Conservation (phyloP, 2,113 vertebrate genomes). For the Piprites chloris region DNA sequence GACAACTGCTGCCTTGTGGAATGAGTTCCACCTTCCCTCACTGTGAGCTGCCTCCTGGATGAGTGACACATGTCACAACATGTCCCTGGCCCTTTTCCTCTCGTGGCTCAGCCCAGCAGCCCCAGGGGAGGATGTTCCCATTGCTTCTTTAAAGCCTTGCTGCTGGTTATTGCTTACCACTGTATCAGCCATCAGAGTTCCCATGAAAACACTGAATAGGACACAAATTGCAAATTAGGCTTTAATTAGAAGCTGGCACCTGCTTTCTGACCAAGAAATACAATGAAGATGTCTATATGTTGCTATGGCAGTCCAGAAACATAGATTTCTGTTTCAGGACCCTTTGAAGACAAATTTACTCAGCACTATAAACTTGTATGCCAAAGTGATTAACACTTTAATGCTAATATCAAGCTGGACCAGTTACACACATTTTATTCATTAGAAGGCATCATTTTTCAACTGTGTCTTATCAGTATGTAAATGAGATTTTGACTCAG, state of each 20-base stretch:
- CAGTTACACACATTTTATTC: constrained; percentile 61
- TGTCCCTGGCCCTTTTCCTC: neutral
- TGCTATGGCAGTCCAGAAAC: constrained; percentile 50
- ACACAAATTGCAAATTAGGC: constrained; percentile 64
- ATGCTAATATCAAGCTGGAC: constrained; percentile 63
- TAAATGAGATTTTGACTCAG: constrained; percentile 61
- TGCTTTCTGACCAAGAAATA: constrained; percentile 48
- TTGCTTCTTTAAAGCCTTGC: neutral
- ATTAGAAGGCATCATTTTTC: constrained; percentile 61
- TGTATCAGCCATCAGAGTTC: constrained; percentile 38
- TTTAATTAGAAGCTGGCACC: constrained; percentile 66
- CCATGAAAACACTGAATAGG: constrained; percentile 36
- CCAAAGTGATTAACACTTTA: constrained; percentile 60
- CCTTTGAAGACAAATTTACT: constrained; percentile 57
- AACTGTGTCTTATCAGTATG: constrained; percentile 54
- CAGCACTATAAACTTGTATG: constrained; percentile 43
- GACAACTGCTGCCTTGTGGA: neutral
- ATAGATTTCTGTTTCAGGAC: constrained; percentile 31
- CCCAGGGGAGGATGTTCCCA: constrained; percentile 38
- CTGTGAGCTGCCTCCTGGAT: neutral
- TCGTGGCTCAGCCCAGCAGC: neutral
- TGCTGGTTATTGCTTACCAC: neutral
- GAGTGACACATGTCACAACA: neutral
- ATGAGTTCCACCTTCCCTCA: neutral
- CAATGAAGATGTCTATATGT: constrained; percentile 54